phyloP scores from a whole-genome alignment of 2,797 vertebrate species.

The Characodon lateralis region DNA sequence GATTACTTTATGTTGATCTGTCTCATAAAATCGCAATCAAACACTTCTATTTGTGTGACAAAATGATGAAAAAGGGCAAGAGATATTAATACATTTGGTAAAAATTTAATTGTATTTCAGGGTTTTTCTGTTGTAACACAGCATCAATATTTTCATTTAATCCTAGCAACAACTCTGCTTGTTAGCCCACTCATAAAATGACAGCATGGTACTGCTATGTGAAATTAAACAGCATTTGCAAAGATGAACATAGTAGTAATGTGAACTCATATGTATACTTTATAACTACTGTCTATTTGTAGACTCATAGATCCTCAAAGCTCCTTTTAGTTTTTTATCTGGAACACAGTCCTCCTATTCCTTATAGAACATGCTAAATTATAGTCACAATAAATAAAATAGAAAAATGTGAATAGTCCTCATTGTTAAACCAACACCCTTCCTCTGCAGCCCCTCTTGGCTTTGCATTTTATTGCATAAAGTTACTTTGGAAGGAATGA shows the following conservation, averaged over 20 bases:
- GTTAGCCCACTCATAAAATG: conserved; percentile 32
- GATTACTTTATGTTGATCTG: not conserved
- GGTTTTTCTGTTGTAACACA: not conserved
- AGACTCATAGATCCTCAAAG: not conserved
- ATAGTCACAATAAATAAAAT: not conserved
- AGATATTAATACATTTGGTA: not conserved
- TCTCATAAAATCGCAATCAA: not conserved
- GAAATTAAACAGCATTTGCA: conserved; percentile 40
- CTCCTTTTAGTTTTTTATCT: not conserved
- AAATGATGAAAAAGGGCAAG: not conserved
- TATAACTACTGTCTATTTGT: conserved; percentile 44
- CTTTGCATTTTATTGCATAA: conserved; percentile 21
- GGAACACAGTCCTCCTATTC: conserved; percentile 16
- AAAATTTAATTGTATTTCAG: not conserved
- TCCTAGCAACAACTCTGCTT: conserved; percentile 11
- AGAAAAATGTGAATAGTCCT: not conserved
- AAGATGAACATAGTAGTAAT: conserved; percentile 43
- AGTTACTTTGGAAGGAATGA: conserved; percentile 60
- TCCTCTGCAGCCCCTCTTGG: conserved; percentile 5
- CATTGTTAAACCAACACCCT: conserved; percentile 7
- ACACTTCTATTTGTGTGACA: not conserved
- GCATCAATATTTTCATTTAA: not conserved
- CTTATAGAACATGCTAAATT: not conserved
- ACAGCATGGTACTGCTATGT: conserved; percentile 41
- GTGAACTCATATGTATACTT: conserved; percentile 46